Conservation (phyloP, 1,140 invertebrate species). For the Caenorhabditis latens region DNA sequence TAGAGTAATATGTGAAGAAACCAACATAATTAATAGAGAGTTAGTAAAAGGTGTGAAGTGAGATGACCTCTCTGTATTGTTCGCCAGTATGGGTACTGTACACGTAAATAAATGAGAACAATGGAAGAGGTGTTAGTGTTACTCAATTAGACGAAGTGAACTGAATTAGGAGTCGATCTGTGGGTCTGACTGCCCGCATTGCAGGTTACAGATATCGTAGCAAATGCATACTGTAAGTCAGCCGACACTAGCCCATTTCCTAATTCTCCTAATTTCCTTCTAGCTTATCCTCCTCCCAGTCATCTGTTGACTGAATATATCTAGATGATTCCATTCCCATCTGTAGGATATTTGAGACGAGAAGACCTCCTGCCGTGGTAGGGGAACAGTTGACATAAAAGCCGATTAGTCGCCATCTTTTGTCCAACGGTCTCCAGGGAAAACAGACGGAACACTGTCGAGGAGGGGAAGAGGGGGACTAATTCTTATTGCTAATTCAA, state of each 20-base stretch:
- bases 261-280: background rate
- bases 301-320: background rate
- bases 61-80: too few species aligned
- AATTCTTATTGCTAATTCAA: conserved; percentile 12
- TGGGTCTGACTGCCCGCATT: too few species aligned
- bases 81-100: too few species aligned
- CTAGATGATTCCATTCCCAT: background rate
- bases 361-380: background rate
- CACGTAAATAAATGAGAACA: too few species aligned
- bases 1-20: too few species aligned
- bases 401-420: conserved; percentile 42
- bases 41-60: too few species aligned
- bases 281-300: background rate
- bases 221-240: too few species aligned
- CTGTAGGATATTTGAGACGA: conserved; percentile 25
- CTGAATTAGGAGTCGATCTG: too few species aligned
- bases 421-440: conserved; percentile 3
- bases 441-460: conserved; percentile 16
- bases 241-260: background rate
- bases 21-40: too few species aligned
- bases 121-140: too few species aligned
- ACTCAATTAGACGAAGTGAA: too few species aligned
- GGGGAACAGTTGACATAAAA: conserved; percentile 21
- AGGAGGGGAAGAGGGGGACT: background rate
- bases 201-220: too few species aligned